Percentiles rank a stretch among this genome's conserved stretches.
phyloP scores from a whole-genome alignment of 2,797 vertebrate genomes.

The Oceanodroma leucorhoa region DNA sequence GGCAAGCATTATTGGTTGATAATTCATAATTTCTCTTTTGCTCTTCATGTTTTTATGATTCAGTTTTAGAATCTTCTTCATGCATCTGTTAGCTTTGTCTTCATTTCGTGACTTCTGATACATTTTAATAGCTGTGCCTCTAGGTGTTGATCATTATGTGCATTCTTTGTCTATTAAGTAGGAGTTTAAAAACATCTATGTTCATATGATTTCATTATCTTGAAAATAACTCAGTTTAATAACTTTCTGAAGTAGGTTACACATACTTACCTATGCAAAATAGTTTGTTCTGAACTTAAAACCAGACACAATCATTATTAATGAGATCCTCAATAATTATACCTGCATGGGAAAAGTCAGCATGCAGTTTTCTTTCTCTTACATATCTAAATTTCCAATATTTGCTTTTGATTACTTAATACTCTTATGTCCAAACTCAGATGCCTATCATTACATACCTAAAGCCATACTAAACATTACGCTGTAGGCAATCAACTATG shows the following conservation, averaged over 20 bases:
- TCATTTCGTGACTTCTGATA: neutral
- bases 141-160: neutral
- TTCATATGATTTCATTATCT: neutral
- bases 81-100: neutral
- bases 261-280: neutral
- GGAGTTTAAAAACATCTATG: neutral
- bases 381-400: neutral
- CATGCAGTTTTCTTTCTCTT: neutral
- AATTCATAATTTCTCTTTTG: neutral
- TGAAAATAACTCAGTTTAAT: neutral
- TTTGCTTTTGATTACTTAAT: neutral
- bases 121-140: neutral
- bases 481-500: neutral
- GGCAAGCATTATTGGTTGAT: neutral
- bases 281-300: neutral
- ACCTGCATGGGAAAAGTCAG: neutral
- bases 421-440: neutral
- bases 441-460: neutral
- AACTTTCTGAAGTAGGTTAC: neutral
- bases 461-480: neutral
- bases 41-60: neutral
- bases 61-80: neutral
- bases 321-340: neutral
- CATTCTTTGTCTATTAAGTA: neutral
- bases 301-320: neutral